Percentiles rank a stretch among this genome's conserved stretches.
Evolutionary conservation across 2,113 vertebrate species (phyloP).

Genomic region (Ceyx cyanopectus): DNA sequence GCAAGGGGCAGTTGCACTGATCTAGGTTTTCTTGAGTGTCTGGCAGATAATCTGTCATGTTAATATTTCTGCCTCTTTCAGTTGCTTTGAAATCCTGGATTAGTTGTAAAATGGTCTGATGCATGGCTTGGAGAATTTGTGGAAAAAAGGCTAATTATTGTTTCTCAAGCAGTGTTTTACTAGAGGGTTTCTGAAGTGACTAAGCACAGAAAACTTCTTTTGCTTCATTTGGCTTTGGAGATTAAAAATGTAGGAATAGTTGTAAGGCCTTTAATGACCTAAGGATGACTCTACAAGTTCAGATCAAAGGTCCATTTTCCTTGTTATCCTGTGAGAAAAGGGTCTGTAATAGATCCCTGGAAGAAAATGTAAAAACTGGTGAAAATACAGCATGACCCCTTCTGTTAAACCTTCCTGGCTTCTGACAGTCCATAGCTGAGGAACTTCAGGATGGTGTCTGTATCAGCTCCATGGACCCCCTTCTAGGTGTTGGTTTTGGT

Average conservation of each 20-base stretch:
- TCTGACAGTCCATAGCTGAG: neutral
- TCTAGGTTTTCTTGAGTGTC: neutral
- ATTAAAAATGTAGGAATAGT: neutral
- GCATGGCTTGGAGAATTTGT: neutral
- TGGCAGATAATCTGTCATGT: neutral
- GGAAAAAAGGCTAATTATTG: neutral
- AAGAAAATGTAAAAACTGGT: neutral
- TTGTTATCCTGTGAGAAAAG: neutral
- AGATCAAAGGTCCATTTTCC: neutral
- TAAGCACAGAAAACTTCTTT: neutral
- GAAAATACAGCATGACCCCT: neutral
- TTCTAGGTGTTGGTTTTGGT: neutral
- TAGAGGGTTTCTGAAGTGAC: neutral
- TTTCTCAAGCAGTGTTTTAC: neutral
- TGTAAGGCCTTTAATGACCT: neutral
- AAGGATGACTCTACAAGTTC: neutral
- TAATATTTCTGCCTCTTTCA: neutral
- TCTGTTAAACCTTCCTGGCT: neutral
- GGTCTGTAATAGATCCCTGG: neutral
- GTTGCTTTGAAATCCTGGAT: neutral
- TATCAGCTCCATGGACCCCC: neutral
- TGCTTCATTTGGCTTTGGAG: neutral
- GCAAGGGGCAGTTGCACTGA: neutral
- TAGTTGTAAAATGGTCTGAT: neutral
- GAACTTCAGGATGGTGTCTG: neutral